Conservation (phyloP, 2,797 vertebrate genomes). For the Chelon auratus region DNA sequence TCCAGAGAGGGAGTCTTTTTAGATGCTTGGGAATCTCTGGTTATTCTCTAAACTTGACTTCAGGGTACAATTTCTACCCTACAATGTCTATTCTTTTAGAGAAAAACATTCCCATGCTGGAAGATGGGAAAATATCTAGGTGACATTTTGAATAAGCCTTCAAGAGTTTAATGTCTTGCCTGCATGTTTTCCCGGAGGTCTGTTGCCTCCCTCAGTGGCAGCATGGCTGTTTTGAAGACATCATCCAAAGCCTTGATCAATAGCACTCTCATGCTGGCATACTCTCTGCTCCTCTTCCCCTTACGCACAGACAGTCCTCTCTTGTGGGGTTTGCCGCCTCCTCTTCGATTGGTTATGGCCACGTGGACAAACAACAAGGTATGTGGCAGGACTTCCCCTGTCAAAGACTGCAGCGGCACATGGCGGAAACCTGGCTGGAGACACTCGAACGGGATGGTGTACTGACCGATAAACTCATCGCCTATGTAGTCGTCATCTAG, state of each 20-base stretch:
- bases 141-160: constrained; percentile 1
- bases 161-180: constrained; percentile 79
- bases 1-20: constrained; percentile 27
- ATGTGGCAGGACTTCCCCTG: constrained; percentile 92
- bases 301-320: constrained; percentile 97
- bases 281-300: constrained; percentile 93
- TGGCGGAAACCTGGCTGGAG: constrained; percentile 97
- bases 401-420: constrained; percentile 94
- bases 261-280: constrained; percentile 94
- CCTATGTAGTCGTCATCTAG: constrained; percentile 98
- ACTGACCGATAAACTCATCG: constrained; percentile 97
- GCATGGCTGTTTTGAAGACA: constrained; percentile 95
- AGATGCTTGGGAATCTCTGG: constrained; percentile 24
- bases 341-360: constrained; percentile 97
- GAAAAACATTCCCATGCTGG: constrained; percentile 43
- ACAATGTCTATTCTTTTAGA: constrained; percentile 12
- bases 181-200: constrained; percentile 99
- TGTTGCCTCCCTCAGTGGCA: constrained; percentile 93
- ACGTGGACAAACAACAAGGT: constrained; percentile 97
- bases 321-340: constrained; percentile 98
- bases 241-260: constrained; percentile 95
- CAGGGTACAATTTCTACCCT: constrained; percentile 26
- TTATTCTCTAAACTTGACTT: constrained; percentile 44
- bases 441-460: constrained; percentile 98
- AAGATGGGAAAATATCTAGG: neutral